Base-by-base conservation (phyloP, 2,113 vertebrate genomes). In the Bagarius yarrelli region DNA sequence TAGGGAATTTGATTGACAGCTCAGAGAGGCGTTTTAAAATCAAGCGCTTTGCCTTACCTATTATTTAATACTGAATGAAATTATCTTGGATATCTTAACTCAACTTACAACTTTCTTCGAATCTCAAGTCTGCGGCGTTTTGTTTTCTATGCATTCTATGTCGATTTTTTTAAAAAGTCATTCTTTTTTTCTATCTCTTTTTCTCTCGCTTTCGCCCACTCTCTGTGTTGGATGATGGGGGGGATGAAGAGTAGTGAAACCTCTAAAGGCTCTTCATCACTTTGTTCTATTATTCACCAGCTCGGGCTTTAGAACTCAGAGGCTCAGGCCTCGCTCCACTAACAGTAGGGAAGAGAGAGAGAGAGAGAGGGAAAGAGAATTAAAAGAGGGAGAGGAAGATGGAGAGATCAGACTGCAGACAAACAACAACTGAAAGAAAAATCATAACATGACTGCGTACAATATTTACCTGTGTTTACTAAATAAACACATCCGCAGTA, bases 281-380 rank as follows among this genome's bases (percentile, higher is more conserved):
- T 94, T 94, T 94, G 93, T 94, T 94, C 91, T 93, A 94, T 94
- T 93, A 94, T 94, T 94, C 91, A 94, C 91, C 86, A 93, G 89
- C 88, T 88, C 87, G 76, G 86, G 91, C 91, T 92, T 93, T 86
- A 93, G 89, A 94, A 91, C 89, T 90, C 89, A 47, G 44, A 47
- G 44, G 85, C 89, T 87, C 83, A 85, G 84, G 88, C 90, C 89
- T 92, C 88, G 64, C 84, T 84, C 85, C 85, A 88, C 84, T 87
- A 90, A 88, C 88, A 88, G 87, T 86, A 84, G 87, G 89, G 87
- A 50, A 81, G 69, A 64, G 55, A 50, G 50, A 80, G 25, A 66
- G 50, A 74, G 53, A 59, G 44, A 52, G 67, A 57, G 21, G 50
- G 21, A n/a, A 32, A 74, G n/a, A 66, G 64, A 81, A 23, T 18